phyloP scores from a whole-genome alignment of 2,888 invertebrate genomes.

The Copidosoma aretas region DNA sequence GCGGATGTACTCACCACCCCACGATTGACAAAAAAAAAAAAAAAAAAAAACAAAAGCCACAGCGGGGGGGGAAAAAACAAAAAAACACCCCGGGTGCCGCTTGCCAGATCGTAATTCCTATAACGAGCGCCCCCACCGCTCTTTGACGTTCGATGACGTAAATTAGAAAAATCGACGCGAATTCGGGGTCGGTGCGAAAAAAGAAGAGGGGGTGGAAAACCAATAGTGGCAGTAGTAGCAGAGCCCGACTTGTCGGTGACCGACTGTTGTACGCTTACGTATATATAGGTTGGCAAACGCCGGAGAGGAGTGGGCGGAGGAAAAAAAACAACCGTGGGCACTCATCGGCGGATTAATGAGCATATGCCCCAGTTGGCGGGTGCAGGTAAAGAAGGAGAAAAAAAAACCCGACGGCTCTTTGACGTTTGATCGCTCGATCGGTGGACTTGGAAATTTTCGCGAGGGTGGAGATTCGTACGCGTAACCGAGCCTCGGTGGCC shows the following conservation, averaged over 20 bases:
- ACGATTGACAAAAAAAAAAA: background rate
- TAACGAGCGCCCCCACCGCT: conserved; percentile 10
- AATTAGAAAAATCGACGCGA: conserved; percentile 6
- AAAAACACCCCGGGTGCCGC: background rate
- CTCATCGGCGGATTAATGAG: conserved; percentile 30
- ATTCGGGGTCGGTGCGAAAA: background rate
- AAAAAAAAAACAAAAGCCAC: background rate
- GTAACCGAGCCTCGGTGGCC: too few relatives aligned
- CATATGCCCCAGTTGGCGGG: conserved; percentile 19
- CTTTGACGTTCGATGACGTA: conserved; percentile 3
- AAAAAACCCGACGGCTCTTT: background rate
- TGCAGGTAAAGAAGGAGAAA: background rate
- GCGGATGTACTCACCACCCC: background rate
- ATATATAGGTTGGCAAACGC: too few relatives aligned
- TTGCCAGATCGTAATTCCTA: conserved; percentile 15
- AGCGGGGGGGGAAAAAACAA: background rate
- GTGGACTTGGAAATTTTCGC: too few relatives aligned
- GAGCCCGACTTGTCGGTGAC: background rate
- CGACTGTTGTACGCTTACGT: too few relatives aligned
- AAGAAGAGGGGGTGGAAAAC: background rate
- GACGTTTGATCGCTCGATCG: background rate
- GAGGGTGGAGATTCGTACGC: too few relatives aligned
- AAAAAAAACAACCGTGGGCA: background rate
- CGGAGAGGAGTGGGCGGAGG: background rate
- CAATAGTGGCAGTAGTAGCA: background rate